Evolutionary conservation across 2,113 vertebrate genomes (phyloP).

Genomic region (Grus americana): DNA sequence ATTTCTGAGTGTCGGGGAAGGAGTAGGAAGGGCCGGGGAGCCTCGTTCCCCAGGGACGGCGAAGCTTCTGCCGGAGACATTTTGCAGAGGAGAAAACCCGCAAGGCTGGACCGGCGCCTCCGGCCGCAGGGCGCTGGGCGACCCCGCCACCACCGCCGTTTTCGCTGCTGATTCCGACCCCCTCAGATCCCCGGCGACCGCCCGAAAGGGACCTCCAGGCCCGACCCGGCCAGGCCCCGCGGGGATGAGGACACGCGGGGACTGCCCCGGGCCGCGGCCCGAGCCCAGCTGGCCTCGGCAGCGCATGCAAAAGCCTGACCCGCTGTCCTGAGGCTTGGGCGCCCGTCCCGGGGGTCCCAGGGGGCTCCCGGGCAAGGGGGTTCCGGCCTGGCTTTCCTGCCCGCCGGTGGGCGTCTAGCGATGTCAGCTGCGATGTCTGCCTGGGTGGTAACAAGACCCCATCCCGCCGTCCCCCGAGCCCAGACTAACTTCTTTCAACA

Average conservation of each 20-base stretch:
- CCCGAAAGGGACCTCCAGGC: background rate
- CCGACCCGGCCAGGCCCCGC: background rate
- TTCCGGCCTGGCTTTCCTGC: background rate
- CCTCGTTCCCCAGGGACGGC: background rate
- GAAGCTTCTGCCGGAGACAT: background rate
- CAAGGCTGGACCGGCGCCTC: background rate
- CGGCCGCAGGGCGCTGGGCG: background rate
- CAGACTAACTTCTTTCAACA: slow-evolving; percentile 83
- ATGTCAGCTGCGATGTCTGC: slow-evolving; percentile 66
- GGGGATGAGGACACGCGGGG: background rate
- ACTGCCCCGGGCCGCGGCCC: background rate
- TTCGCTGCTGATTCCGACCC: background rate
- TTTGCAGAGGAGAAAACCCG: background rate
- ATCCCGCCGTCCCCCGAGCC: slow-evolving; percentile 70
- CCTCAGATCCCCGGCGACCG: background rate
- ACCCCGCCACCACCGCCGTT: background rate
- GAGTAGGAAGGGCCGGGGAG: background rate
- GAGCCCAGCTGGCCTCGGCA: background rate
- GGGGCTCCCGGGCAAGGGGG: background rate
- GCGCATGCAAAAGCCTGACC: background rate
- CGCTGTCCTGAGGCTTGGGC: background rate
- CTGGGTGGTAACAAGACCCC: slow-evolving; percentile 83
- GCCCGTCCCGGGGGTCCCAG: background rate
- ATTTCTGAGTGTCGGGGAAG: background rate
- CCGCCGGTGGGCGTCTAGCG: slow-evolving; percentile 36